These are phyloP conservation scores for Scartelaos histophorus DNA, from an alignment of 2,113 vertebrate genomes.

Conservation along the genomic window DNA sequence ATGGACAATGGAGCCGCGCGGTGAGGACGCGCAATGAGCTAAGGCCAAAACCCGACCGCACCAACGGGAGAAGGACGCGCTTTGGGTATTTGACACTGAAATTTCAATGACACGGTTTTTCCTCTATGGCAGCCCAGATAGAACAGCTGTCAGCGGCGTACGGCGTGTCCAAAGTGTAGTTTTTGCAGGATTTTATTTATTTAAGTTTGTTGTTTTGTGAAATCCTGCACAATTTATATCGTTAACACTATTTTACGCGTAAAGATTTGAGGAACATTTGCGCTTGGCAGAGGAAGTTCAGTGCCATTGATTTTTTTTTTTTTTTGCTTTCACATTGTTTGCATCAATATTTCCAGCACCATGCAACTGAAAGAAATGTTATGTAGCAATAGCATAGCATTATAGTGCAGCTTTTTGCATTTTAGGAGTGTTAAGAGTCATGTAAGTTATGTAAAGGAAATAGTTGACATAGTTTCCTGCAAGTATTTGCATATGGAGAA, in stretches of 20 bases:
- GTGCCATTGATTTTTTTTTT: not conserved
- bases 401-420: too few relatives aligned
- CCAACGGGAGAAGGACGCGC: not conserved
- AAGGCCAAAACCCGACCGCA: not conserved
- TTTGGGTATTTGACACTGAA: conserved; percentile 6
- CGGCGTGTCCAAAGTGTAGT: not conserved
- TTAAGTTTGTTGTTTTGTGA: not conserved
- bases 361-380: not conserved
- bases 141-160: not conserved
- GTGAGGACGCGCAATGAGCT: not conserved
- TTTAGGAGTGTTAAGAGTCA: too few relatives aligned
- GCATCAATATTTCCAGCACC: not conserved
- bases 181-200: not conserved
- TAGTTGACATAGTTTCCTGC: not conserved
- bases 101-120: conserved; percentile 8
- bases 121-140: not conserved
- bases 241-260: not conserved
- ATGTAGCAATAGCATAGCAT: too few relatives aligned
- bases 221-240: not conserved
- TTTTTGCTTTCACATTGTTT: not conserved
- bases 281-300: not conserved
- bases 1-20: not conserved
- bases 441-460: too few relatives aligned
- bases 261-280: not conserved
- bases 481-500: not conserved